These are phyloP conservation scores for Anneissia japonica DNA, from an alignment of 35 echinoderm and acorn worm genomes.

Conservation along the genomic window DNA sequence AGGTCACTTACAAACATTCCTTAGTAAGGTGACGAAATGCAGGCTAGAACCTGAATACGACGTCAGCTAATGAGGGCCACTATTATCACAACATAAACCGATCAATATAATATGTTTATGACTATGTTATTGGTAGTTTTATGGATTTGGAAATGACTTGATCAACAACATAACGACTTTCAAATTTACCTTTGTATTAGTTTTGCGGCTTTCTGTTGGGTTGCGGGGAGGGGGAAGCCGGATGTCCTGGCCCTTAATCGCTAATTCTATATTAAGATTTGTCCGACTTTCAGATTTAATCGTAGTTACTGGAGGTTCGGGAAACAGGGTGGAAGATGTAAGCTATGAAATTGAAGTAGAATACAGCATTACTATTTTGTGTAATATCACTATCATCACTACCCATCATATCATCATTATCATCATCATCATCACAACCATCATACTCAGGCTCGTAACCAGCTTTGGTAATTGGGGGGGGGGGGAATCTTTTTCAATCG, in stretches of 20 bases:
- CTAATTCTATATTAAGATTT: constrained; percentile 25
- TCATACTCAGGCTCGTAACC: not conserved
- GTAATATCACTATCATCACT: not conserved
- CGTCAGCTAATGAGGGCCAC: too few species aligned
- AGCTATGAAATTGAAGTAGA: not conserved
- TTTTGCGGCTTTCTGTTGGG: not conserved
- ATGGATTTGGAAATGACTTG: too few species aligned
- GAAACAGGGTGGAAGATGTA: not conserved
- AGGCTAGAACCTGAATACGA: too few species aligned
- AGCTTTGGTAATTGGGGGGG: too few species aligned
- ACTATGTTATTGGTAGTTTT: too few species aligned
- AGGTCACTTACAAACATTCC: too few species aligned
- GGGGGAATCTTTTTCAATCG: too few species aligned
- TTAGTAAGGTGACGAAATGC: too few species aligned
- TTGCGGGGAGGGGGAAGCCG: constrained; percentile 12
- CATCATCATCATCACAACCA: not conserved
- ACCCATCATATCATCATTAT: not conserved
- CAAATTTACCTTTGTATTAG: not conserved
- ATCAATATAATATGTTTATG: too few species aligned
- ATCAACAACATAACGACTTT: too few species aligned
- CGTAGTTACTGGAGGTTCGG: not conserved
- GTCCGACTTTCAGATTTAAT: not conserved
- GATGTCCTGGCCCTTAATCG: constrained; percentile 30
- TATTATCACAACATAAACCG: too few species aligned
- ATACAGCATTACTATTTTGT: not conserved